These are phyloP conservation scores for Sapajus apella DNA, from an alignment of 2,113 vertebrate genomes.

Conservation along the genomic window DNA sequence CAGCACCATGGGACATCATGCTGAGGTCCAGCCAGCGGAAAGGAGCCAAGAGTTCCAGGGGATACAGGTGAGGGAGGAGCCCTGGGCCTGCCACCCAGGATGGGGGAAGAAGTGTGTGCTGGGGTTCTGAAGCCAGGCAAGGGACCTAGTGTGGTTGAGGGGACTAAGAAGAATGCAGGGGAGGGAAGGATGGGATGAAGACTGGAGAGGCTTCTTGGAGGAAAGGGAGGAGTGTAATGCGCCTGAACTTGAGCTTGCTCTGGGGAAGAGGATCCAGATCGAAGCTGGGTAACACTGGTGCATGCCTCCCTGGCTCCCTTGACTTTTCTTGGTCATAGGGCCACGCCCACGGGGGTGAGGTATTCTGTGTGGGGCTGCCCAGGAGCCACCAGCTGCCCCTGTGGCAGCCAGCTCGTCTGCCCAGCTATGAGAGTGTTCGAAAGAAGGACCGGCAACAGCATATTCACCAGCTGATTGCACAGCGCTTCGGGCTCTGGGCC, in stretches of 20 bases:
- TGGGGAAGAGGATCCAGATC: neutral
- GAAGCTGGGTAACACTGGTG: neutral
- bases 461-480: constrained; percentile 89
- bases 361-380: constrained; percentile 86
- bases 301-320: neutral
- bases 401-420: constrained; percentile 83
- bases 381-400: constrained; percentile 84
- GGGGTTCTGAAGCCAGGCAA: neutral
- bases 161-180: neutral
- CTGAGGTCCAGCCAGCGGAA: neutral
- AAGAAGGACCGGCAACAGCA: constrained; percentile 90
- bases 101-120: neutral
- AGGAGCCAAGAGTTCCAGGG: neutral
- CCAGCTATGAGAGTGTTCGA: constrained; percentile 88
- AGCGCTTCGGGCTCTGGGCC: constrained; percentile 88
- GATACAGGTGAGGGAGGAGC: constrained; percentile 47
- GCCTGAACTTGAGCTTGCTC: neutral
- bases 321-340: neutral
- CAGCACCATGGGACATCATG: constrained; percentile 83
- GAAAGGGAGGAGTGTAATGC: neutral
- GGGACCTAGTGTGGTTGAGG: neutral
- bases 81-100: neutral
- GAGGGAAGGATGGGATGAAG: neutral
- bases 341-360: constrained; percentile 78
- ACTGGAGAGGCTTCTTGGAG: neutral